Conservation (phyloP, 1,140 invertebrate species). For the Drosophila equinoxialis region DNA sequence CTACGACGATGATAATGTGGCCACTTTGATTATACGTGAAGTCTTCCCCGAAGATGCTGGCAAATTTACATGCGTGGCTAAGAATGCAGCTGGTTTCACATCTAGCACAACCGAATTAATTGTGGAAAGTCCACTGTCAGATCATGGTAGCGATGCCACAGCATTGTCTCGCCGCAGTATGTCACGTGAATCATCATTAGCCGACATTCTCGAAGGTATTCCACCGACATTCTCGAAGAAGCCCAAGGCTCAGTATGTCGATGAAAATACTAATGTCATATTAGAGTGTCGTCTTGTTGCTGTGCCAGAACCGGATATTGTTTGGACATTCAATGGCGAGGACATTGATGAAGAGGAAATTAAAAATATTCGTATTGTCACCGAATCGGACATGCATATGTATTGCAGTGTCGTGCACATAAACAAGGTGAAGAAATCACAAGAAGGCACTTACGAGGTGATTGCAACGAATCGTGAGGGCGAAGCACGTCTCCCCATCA, state of each 20-base stretch:
- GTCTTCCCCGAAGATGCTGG: constrained; percentile 99
- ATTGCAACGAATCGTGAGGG: constrained; percentile 95
- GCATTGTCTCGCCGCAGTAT: constrained; percentile 91
- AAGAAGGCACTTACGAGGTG: constrained; percentile 95
- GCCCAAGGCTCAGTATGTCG: constrained; percentile 92
- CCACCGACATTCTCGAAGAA: constrained; percentile 96
- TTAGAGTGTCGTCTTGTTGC: constrained; percentile 93
- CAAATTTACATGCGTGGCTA: constrained; percentile 97
- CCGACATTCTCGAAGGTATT: constrained; percentile 95
- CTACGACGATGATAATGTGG: constrained; percentile 95
- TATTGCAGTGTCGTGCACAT: constrained; percentile 93
- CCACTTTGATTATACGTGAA: constrained; percentile 96
- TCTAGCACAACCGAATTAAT: constrained; percentile 95
- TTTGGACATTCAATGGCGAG: constrained; percentile 91
- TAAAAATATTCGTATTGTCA: constrained; percentile 88
- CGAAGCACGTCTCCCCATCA: constrained; percentile 91
- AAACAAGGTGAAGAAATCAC: constrained; percentile 88
- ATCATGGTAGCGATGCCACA: constrained; percentile 93
- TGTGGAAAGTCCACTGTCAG: constrained; percentile 93
- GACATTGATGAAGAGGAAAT: constrained; percentile 87
- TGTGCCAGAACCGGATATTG: constrained; percentile 94
- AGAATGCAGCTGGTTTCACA: constrained; percentile 96
- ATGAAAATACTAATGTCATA: constrained; percentile 91
- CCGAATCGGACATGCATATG: constrained; percentile 94
- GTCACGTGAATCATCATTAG: constrained; percentile 94